Evolutionary conservation across 2,888 invertebrate genomes (phyloP), one percentile per base, ranked within the genome.

Genomic region (Ceriagrion tenellum): DNA sequence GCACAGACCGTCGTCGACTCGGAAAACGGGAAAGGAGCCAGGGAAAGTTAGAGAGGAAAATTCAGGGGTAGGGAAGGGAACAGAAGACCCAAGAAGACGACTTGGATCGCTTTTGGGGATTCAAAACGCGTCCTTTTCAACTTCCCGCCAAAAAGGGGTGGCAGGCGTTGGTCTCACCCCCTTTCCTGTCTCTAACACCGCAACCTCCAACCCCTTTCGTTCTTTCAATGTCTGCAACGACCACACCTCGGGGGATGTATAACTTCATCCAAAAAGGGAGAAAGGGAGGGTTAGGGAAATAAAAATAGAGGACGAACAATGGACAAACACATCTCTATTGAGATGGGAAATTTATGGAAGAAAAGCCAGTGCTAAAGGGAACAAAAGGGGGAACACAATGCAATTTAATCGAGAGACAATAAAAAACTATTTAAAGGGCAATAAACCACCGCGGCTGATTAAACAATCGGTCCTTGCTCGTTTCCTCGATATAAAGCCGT

Each of bases 11-110:
- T 20, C 59, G 59, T 59, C 59, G 59, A 59, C 59, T 81, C 81
- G 35, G 55, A n/a, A 55, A 89, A 89, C 18, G 47, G 55, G 89
- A 81, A 89, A 55, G 89, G 89, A 89, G 47, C n/a, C n/a, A 89
- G 89, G n/a, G 55, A 47, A n/a, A 55, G 13, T 12, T 55, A 47
- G 55, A 55, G 47, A 55, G 47, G 89, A 89, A 55, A 89, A 0
- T 8, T 0, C n/a, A n/a, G n/a, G 20, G 89, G 20, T 55, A 55
- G 89, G 26, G 89, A 8, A 16, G 16, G 55, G 81, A 35, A 20
- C 18, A 59, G 59, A 59, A 20, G 59, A 59, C 59, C 16, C 30
- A 26, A n/a, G 69, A 69, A 69, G 69, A 69, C 69, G 10, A 30
- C 81, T 81, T 10, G 35, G 26, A 35, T 81, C 30, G 81, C 81